Evolutionary conservation across 1,140 invertebrate species (phyloP).

Genomic region (Leucophenga varia): DNA sequence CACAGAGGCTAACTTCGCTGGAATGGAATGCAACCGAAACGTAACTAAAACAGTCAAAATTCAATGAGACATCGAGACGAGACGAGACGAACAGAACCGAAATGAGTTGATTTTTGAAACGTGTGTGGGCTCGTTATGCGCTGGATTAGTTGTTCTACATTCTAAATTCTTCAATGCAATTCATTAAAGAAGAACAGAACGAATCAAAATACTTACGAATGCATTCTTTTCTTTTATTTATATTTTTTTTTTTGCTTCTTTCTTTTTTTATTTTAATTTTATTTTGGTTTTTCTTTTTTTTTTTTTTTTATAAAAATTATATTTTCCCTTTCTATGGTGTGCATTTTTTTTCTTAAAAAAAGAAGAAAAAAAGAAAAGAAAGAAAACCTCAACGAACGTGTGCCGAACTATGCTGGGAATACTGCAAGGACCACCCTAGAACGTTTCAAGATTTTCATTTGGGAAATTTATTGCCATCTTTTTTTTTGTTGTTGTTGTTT

Average conservation of each 20-base stretch:
- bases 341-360: no score
- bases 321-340: no score
- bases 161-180: constrained; percentile 18
- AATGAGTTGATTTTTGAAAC: no score
- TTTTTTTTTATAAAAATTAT: neutral
- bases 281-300: constrained; percentile 18
- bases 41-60: no score
- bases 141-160: constrained; percentile 34
- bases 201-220: constrained; percentile 20
- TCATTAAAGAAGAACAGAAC: constrained; percentile 9
- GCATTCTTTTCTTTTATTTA: constrained; percentile 48
- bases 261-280: constrained; percentile 43
- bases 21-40: no score
- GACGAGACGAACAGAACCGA: no score
- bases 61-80: no score
- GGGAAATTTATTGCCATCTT: constrained; percentile 41
- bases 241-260: constrained; percentile 11
- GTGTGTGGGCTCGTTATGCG: constrained; percentile 45
- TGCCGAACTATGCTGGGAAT: constrained; percentile 3
- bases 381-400: no score
- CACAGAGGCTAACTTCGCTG: neutral
- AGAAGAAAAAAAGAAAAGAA: no score
- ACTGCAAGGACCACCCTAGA: constrained; percentile 33
- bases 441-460: neutral
- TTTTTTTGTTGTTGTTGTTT: no score